These are phyloP conservation scores for Drosophila biarmipes DNA, from an alignment of 1,140 invertebrate genomes.

Conservation along the genomic window DNA sequence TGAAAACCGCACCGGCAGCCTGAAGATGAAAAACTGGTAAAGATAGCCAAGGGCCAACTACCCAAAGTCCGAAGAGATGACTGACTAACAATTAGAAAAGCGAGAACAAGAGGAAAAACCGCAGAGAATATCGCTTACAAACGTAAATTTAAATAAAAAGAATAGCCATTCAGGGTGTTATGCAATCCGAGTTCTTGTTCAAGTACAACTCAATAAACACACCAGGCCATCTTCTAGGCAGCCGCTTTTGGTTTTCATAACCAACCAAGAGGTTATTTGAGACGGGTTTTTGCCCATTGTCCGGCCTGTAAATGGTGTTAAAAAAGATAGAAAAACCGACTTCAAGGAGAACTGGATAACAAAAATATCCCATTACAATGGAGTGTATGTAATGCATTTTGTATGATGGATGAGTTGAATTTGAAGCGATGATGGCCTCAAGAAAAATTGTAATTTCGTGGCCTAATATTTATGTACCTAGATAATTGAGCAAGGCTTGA, in stretches of 20 bases:
- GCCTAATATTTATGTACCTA: slow-evolving; percentile 11
- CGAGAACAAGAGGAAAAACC: slow-evolving; percentile 7
- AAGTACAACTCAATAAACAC: slow-evolving; percentile 53
- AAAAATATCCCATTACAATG: slow-evolving; percentile 46
- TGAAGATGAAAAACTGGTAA: neutral
- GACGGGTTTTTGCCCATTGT: slow-evolving; percentile 52
- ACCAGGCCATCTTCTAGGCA: slow-evolving; percentile 17
- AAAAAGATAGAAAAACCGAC: slow-evolving; percentile 46
- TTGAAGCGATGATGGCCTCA: slow-evolving; percentile 23
- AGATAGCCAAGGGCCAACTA: neutral
- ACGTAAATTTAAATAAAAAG: slow-evolving; percentile 19
- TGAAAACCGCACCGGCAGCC: slow-evolving; percentile 4
- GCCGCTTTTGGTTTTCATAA: slow-evolving; percentile 32
- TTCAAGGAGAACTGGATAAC: slow-evolving; percentile 51
- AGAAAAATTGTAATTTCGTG: slow-evolving; percentile 6
- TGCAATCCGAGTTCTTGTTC: slow-evolving; percentile 62
- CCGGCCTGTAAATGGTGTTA: slow-evolving; percentile 46
- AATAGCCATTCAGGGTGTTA: slow-evolving; percentile 31
- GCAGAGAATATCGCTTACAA: slow-evolving; percentile 13
- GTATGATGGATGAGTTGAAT: slow-evolving; percentile 44
- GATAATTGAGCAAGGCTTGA: slow-evolving; percentile 7
- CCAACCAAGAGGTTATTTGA: slow-evolving; percentile 42
- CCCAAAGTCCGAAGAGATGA: slow-evolving; percentile 24
- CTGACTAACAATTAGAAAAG: slow-evolving; percentile 50
- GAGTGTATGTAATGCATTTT: slow-evolving; percentile 37